These are phyloP conservation scores for Apus apus DNA, from an alignment of 2,113 vertebrate species.

Conservation along the genomic window DNA sequence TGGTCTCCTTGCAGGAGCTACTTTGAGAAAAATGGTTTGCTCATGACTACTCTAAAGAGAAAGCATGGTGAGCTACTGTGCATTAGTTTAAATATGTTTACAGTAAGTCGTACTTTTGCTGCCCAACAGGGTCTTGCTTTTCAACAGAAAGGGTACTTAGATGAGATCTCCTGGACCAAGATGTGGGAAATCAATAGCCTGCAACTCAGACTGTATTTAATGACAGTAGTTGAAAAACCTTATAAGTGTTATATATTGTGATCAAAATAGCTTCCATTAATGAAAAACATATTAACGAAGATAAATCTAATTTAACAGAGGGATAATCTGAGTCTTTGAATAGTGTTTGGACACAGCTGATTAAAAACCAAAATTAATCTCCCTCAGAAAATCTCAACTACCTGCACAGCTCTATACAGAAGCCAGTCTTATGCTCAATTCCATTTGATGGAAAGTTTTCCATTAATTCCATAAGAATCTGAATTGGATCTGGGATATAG, in stretches of 20 bases:
- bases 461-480: conserved; percentile 2
- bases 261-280: conserved; percentile 26
- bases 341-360: neutral
- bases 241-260: neutral
- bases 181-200: conserved; percentile 68
- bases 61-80: neutral
- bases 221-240: conserved; percentile 5
- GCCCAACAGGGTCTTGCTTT: neutral
- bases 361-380: neutral
- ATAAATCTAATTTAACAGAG: neutral
- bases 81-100: neutral
- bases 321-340: neutral
- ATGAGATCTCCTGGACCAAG: conserved; percentile 4
- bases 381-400: neutral
- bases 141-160: conserved; percentile 2
- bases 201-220: conserved; percentile 45
- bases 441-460: neutral
- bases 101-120: neutral
- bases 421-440: neutral
- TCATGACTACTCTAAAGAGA: neutral
- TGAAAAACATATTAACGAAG: neutral
- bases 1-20: neutral
- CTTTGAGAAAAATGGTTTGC: neutral
- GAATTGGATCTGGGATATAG: neutral
- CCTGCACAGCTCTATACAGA: neutral